Conservation (phyloP, 1,140 invertebrate genomes). For the Diorhabda elongata region DNA sequence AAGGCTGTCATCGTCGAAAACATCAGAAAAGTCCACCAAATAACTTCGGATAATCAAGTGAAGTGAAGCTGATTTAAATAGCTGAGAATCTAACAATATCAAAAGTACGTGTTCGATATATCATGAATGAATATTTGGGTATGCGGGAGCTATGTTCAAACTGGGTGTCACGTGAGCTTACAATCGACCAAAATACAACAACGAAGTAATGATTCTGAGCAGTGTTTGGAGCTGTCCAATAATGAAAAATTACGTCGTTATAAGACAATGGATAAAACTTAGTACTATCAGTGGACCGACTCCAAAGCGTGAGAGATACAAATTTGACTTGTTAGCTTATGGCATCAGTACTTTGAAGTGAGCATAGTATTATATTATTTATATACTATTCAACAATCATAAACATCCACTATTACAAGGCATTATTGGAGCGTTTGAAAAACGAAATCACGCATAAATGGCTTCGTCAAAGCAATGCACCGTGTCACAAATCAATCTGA, state of each 20-base stretch:
- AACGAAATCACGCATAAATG: too few species aligned
- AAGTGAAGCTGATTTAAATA: too few species aligned
- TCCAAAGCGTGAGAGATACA: background rate
- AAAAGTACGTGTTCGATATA: background rate
- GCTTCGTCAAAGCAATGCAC: background rate
- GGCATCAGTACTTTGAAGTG: background rate
- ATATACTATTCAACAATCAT: background rate
- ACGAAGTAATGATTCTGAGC: too few species aligned
- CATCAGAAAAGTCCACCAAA: too few species aligned
- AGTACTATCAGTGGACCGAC: background rate
- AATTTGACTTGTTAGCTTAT: background rate
- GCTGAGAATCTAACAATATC: background rate
- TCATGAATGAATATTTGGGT: too few species aligned
- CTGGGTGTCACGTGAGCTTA: background rate
- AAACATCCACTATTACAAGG: too few species aligned
- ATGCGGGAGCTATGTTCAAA: background rate
- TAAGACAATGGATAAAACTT: background rate
- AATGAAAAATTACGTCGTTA: background rate
- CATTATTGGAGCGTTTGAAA: too few species aligned
- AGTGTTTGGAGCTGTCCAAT: background rate
- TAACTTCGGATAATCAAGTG: too few species aligned
- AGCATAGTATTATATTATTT: background rate
- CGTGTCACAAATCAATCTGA: slow-evolving; percentile 4
- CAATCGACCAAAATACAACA: background rate
- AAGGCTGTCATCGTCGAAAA: background rate